phyloP scores from a whole-genome alignment of 2,797 vertebrate genomes.

The Alectoris magna region DNA sequence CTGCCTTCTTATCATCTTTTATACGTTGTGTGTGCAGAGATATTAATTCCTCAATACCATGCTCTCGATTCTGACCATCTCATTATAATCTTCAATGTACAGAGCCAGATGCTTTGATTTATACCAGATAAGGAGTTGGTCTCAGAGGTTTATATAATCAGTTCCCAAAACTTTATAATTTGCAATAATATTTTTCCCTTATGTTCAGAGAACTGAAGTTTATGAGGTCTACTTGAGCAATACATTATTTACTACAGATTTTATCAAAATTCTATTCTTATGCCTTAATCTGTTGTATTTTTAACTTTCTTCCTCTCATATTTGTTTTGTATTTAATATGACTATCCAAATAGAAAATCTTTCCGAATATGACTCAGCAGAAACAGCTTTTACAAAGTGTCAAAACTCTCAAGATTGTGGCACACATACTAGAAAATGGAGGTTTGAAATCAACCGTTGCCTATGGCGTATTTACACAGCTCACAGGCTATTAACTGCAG shows the following conservation, averaged over 20 bases:
- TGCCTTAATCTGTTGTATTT: not conserved
- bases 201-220: not conserved
- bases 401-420: not conserved
- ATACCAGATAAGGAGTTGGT: not conserved
- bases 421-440: not conserved
- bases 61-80: constrained; percentile 19
- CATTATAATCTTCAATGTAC: constrained; percentile 16
- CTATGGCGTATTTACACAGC: not conserved
- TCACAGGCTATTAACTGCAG: constrained; percentile 6
- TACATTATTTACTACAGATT: constrained; percentile 8
- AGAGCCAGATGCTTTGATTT: constrained; percentile 41
- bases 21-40: not conserved
- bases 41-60: constrained; percentile 15
- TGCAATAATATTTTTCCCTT: constrained; percentile 21
- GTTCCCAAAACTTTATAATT: constrained; percentile 24
- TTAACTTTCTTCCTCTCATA: not conserved
- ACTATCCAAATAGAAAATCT: constrained; percentile 25
- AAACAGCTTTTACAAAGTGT: not conserved
- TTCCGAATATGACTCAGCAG: constrained; percentile 8
- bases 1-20: constrained; percentile 5
- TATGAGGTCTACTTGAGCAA: not conserved
- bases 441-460: not conserved
- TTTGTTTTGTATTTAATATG: not conserved
- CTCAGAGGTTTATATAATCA: not conserved
- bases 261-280: not conserved